Evolutionary conservation across 92 coral and sea anemone genomes (phyloP).

Genomic region (Blastomussa wellsi): DNA sequence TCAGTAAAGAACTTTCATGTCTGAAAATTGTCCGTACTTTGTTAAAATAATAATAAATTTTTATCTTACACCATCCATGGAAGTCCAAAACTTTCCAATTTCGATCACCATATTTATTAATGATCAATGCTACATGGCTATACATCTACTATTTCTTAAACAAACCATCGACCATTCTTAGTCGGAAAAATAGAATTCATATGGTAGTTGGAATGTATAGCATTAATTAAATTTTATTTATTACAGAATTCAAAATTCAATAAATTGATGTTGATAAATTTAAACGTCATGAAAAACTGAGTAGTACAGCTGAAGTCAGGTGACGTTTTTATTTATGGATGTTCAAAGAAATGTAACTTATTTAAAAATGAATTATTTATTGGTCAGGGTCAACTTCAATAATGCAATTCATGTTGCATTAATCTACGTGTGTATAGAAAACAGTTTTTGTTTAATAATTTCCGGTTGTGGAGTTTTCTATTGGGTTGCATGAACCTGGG

Average conservation of each 20-base stretch:
- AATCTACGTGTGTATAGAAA: background rate
- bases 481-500: background rate
- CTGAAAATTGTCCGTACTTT: too few species aligned
- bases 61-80: background rate
- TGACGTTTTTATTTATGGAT: background rate
- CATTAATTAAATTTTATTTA: background rate
- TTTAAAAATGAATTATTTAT: background rate
- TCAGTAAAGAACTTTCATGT: background rate
- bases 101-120: background rate
- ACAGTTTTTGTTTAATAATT: background rate
- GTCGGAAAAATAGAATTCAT: background rate
- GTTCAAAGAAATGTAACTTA: background rate
- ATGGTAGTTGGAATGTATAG: background rate
- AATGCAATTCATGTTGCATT: background rate
- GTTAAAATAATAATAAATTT: background rate
- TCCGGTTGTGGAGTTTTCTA: background rate
- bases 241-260: background rate
- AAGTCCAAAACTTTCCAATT: background rate
- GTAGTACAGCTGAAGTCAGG: background rate
- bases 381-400: background rate
- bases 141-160: background rate
- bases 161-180: background rate
- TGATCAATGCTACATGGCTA: background rate
- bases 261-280: background rate
- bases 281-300: background rate